Evolutionary conservation across 2,888 invertebrate genomes (phyloP), one percentile per base, ranked within the genome.

Genomic region (Torymus tubicola): DNA sequence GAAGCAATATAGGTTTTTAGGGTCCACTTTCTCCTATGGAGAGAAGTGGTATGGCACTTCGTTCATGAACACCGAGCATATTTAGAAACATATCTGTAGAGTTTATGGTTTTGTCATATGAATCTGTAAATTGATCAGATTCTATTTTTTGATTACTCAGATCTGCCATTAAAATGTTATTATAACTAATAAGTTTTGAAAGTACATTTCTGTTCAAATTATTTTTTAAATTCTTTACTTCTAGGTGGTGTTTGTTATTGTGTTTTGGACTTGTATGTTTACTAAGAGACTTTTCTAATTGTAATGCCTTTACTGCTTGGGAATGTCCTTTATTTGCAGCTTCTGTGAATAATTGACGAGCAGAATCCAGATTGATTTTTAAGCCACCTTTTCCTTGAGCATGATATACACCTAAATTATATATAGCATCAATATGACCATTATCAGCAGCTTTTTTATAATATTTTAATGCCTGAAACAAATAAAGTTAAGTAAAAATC

Each of bases 371-470:
- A 86, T 94, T 92, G 14, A 91, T 88, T 8, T 90, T 84, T 1
- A 94, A 89, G 0, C 94, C 94, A 14, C 94, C 94, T 82, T 93
- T 90, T 0, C 94, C 95, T 86, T 94, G 94, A 1, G 94, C 93
- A 87, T 94, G 93, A 86, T 94, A 94, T 68, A 95, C 92, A 2
- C 94, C 95, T 72, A 95, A 92, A 87, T 95, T 95, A 87, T 94
- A 95, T 85, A 94, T 92, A 0, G 95, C 95, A 82, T 93, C 92
- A 2, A 94, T 92, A 86, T 95, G 95, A 55, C 94, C 94, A 71
- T 92, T 89, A 12, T 93, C 91, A 18, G 94, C 94, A 60, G 95
- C 95, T 78, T 92, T 91, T 81, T 92, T 91, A 87, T 95, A 95
- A 87, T 93, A 92, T 86, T 94, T 92, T 88, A 93, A 93, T 68